Percentiles rank a stretch among this genome's conserved stretches.
These are phyloP conservation scores for Holacanthus passer DNA, from an alignment of 2,113 vertebrate species.

Conservation along the genomic window DNA sequence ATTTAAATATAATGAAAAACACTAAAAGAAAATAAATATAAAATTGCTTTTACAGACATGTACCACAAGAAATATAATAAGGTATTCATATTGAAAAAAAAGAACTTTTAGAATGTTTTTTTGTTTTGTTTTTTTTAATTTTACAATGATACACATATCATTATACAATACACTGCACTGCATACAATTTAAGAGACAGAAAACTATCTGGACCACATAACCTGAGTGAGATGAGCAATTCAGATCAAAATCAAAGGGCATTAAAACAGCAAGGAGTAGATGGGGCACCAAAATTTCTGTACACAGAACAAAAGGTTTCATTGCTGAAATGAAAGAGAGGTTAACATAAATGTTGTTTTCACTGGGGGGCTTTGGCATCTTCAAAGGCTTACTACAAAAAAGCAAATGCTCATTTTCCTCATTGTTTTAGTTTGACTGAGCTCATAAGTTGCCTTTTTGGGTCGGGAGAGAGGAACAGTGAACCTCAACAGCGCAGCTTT, in stretches of 20 bases:
- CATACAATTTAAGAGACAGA: constrained; percentile 1
- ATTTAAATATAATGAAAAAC: neutral
- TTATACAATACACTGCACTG: neutral
- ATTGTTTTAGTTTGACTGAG: constrained; percentile 31
- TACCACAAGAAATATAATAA: neutral
- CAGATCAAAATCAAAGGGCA: constrained; percentile 49
- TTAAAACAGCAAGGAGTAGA: constrained; percentile 44
- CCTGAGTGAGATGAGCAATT: constrained; percentile 44
- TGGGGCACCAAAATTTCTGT: constrained; percentile 14
- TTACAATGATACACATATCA: neutral
- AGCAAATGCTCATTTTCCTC: constrained; percentile 8
- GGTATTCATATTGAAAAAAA: neutral
- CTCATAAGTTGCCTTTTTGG: constrained; percentile 13
- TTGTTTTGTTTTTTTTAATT: neutral
- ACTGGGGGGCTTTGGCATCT: neutral
- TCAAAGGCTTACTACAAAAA: neutral
- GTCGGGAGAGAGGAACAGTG: constrained; percentile 22
- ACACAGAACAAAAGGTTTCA: constrained; percentile 26
- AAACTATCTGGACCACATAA: constrained; percentile 22
- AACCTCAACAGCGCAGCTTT: constrained; percentile 22
- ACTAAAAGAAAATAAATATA: neutral
- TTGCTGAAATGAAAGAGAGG: constrained; percentile 25
- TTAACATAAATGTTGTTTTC: neutral
- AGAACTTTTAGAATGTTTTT: no score
- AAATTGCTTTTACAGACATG: neutral